A percentile compares a stretch with the other conserved stretches of the same genome.
Conservation (phyloP, 2,797 vertebrate species). For the Chloroceryle amazona region DNA sequence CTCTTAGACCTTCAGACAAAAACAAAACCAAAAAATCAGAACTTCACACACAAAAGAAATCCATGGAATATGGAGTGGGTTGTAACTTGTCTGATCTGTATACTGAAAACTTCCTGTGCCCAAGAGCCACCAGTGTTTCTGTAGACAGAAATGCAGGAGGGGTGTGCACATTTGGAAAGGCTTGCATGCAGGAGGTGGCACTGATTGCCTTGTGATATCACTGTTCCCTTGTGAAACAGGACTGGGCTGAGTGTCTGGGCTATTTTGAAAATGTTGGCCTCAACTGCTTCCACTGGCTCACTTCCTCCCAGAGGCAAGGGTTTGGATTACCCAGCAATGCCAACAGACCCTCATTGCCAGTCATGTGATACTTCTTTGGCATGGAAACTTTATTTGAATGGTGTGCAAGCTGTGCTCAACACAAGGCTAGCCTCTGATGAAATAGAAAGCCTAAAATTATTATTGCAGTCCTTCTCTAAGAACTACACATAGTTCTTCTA, state of each 20-base stretch:
- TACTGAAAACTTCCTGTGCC: background rate
- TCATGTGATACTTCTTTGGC: background rate
- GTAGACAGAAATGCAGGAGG: background rate
- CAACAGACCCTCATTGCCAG: background rate
- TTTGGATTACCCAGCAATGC: conserved; percentile 36
- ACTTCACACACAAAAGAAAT: background rate
- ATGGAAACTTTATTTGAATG: background rate
- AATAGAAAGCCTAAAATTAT: background rate
- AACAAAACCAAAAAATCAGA: background rate
- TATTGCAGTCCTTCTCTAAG: background rate
- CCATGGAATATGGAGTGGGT: background rate
- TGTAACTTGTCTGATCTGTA: background rate
- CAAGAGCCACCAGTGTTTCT: background rate
- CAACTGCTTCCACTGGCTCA: conserved; percentile 23
- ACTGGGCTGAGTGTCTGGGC: background rate
- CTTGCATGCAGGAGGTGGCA: background rate
- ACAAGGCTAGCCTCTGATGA: background rate
- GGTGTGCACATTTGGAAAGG: background rate
- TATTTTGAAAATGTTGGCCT: conserved; percentile 28
- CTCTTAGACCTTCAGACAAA: background rate
- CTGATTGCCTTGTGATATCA: background rate
- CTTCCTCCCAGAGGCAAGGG: conserved; percentile 11
- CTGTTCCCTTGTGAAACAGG: background rate
- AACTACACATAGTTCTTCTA: background rate
- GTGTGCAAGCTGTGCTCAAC: background rate